Base-by-base conservation (phyloP, 1,140 invertebrate species). In the Anastatus disparis region DNA sequence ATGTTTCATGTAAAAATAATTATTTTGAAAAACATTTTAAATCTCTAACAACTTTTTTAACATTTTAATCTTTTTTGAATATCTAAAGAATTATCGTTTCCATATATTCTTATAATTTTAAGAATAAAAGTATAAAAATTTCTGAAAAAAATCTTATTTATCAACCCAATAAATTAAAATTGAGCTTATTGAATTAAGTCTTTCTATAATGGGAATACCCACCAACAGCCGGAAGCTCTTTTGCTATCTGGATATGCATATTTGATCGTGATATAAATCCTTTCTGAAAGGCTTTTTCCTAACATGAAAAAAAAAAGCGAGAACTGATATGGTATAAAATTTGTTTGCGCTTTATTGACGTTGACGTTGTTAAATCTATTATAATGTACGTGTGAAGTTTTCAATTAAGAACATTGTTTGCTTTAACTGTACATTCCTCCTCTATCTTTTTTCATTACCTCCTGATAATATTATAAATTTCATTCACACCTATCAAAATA, bases 271-370 rank as follows among this genome's bases (percentile, higher is more conserved):
- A 61, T 52, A n/a, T n/a, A 69, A 67, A 69, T 52, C 42, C 55
- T 59, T 61, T 69, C n/a, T 61, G 42, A 69, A 69, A 69, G 55
- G 42, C 35, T 50, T 27, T 53, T n/a, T n/a, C n/a, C n/a, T n/a
- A n/a, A n/a, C n/a, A n/a, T n/a, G n/a, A n/a, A n/a, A n/a, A n/a
- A n/a, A n/a, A 12, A 64, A 64, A 64, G 65, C n/a, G 53, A 59
- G n/a, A n/a, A n/a, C n/a, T n/a, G n/a, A n/a, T n/a, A n/a, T 59
- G 59, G 46, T 26, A 35, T 69, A 69, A 69, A 69, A 61, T 61
- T n/a, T n/a, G 66, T 69, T 61, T 69, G 35, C 56, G 26, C 42
- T 69, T 40, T 29, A 22, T 52, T 29, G 40, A 8, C 12, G 55
- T 9, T 59, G 53, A 26, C 53, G 53, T 15, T 52, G n/a, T n/a